Evolutionary conservation across 2,888 invertebrate genomes (phyloP), one percentile per base, ranked within the genome.

Genomic region (Athalia cordata): DNA sequence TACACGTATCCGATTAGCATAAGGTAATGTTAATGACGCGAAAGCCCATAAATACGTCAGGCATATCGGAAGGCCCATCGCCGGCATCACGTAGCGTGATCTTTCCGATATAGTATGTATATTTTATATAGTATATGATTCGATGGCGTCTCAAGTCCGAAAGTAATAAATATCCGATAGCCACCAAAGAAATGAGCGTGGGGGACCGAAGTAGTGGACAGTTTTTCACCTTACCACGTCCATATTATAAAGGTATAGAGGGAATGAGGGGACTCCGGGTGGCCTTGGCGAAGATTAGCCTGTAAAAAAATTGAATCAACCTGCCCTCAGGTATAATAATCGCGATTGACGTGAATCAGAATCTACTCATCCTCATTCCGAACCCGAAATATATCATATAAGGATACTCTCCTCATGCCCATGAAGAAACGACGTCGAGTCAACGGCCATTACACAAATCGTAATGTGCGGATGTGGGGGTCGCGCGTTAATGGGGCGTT

Each of bases 1-100:
- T 87, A 88, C 87, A 86, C 88, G 87, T 85, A 85, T 85, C 85
- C 75, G 87, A 87, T 87, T 87, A 87, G 87, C 87, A 87, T 87
- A 88, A 86, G 84, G 84, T 86, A 87, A 87, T 84, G 84, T 84
- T 86, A 87, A 87, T 85, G 87, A 86, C 83, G 83, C 83, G 81
- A 83, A 81, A 84, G 82, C 83, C 82, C 84, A 83, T 85, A 86
- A 86, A 87, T 84, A 84, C 84, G 83, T 84, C 81, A 64, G n/a
- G 59, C 29, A 43, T 65, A 65, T 62, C 75, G 62, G 72, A 45
- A 8, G 9, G 50, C 75, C 50, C 15, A 75, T 75, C 75, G 75
- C 59, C 64, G 62, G 75, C 72, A 72, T 75, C 75, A 75, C 75
- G 75, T 75, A 61, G 75, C 75, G 75, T 75, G 75, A 75, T 75